Conservation (phyloP, 2,797 vertebrate species). For the Crocodylus rhombifer region DNA sequence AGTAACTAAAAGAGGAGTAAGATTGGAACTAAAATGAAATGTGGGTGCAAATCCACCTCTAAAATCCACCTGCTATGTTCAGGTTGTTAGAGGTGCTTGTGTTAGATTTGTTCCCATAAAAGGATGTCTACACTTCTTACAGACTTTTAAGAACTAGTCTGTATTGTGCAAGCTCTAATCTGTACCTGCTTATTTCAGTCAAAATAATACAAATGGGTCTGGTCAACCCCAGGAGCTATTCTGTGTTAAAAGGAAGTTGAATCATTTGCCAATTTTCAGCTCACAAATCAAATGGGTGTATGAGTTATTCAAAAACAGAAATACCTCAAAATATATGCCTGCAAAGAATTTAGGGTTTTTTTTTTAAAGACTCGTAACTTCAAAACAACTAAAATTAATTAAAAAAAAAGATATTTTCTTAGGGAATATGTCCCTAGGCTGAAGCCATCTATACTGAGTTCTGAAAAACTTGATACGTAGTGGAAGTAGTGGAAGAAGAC, state of each 20-base stretch:
- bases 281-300: constrained; percentile 18
- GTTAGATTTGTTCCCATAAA: not conserved
- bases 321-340: not conserved
- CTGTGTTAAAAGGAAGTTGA: not conserved
- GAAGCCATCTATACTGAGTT: constrained; percentile 38
- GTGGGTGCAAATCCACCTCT: not conserved
- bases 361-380: not conserved
- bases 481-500: constrained; percentile 40
- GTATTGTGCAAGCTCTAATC: not conserved
- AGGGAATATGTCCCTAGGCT: not conserved
- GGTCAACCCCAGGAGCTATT: not conserved
- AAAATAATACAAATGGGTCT: not conserved
- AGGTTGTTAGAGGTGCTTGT: not conserved
- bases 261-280: not conserved
- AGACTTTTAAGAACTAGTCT: not conserved
- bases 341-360: not conserved
- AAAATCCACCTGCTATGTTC: not conserved
- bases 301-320: not conserved
- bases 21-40: not conserved
- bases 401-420: not conserved
- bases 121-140: not conserved
- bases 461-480: constrained; percentile 18
- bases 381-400: not conserved
- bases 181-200: not conserved
- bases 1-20: constrained; percentile 10